A percentile compares a stretch with the other conserved stretches of the same genome.
phyloP scores from a whole-genome alignment of 2,888 invertebrate species.

The Drosophila neotestacea region DNA sequence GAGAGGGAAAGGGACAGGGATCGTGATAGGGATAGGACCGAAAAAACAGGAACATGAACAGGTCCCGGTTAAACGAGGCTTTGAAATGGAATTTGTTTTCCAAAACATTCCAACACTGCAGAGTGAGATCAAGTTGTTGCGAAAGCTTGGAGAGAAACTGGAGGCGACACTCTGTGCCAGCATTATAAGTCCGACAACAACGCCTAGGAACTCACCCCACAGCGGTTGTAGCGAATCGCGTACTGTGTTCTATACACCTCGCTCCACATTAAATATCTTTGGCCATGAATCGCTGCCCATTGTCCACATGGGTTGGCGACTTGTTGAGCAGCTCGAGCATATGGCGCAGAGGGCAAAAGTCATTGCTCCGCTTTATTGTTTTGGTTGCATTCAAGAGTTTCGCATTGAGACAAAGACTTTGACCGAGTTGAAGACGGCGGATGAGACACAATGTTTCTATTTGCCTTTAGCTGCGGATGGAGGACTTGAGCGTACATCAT shows the following conservation, averaged over 20 bases:
- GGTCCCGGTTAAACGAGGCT: slow-evolving; percentile 14
- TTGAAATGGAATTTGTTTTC: slow-evolving; percentile 72
- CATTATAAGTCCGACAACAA: background rate
- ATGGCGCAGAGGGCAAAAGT: background rate
- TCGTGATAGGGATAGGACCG: background rate
- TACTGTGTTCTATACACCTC: slow-evolving; percentile 55
- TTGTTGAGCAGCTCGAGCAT: background rate
- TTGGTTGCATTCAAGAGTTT: slow-evolving; percentile 71
- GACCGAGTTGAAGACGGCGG: slow-evolving; percentile 69
- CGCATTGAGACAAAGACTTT: slow-evolving; percentile 76
- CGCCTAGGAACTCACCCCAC: slow-evolving; percentile 4
- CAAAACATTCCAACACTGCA: slow-evolving; percentile 79
- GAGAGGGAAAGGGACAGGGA: background rate
- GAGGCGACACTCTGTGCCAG: slow-evolving; percentile 66
- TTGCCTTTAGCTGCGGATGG: slow-evolving; percentile 54
- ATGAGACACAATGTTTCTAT: slow-evolving; percentile 74
- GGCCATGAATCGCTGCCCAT: slow-evolving; percentile 25
- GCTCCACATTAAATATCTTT: slow-evolving; percentile 14
- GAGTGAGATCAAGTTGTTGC: slow-evolving; percentile 75
- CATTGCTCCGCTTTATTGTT: slow-evolving; percentile 1
- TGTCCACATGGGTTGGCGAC: slow-evolving; percentile 10
- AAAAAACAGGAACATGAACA: background rate
- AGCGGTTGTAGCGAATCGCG: background rate
- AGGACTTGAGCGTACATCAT: slow-evolving; percentile 74
- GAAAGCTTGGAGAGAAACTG: slow-evolving; percentile 74